Evolutionary conservation across 2,797 vertebrate genomes (phyloP).

Genomic region (Ctenochaetus hawaiiensis): DNA sequence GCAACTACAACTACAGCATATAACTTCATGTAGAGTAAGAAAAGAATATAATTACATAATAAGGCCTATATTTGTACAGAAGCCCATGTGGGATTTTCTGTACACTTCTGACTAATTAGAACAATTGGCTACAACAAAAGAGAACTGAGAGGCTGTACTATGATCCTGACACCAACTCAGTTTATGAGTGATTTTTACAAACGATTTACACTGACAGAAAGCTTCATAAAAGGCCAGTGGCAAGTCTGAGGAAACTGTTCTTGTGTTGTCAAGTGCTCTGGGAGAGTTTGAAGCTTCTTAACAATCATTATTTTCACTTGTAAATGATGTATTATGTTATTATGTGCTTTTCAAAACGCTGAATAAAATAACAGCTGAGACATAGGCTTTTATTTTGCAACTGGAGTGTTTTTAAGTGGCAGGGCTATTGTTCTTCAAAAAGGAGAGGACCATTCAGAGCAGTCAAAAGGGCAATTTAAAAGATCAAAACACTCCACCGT

Average conservation of each 20-base stretch:
- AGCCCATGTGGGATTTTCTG: not conserved
- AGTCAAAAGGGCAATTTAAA: slow-evolving; percentile 57
- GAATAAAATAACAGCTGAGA: slow-evolving; percentile 25
- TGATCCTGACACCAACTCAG: not conserved
- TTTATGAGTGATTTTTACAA: too few relatives aligned
- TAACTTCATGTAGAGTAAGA: not conserved
- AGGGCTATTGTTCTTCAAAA: slow-evolving; percentile 57
- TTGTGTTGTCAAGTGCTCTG: not conserved
- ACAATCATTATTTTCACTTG: slow-evolving; percentile 27
- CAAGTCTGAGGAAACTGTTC: slow-evolving; percentile 1
- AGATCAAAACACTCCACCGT: slow-evolving; percentile 51
- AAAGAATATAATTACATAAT: slow-evolving; percentile 46
- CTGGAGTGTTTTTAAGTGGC: slow-evolving; percentile 51
- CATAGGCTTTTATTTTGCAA: slow-evolving; percentile 4
- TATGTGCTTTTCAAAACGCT: slow-evolving; percentile 15
- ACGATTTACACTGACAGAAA: not conserved
- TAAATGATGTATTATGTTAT: slow-evolving; percentile 15
- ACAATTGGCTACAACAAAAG: not conserved
- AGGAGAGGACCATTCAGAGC: slow-evolving; percentile 38
- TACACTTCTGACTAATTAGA: not conserved
- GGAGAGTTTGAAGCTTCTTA: slow-evolving; percentile 3
- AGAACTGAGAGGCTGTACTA: not conserved
- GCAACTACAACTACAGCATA: not conserved
- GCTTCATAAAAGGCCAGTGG: slow-evolving; percentile 16
- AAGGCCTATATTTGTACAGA: slow-evolving; percentile 1